Percentiles rank a stretch among this genome's conserved stretches.
Conservation (phyloP, 1,140 invertebrate species). For the Cydia fagiglandana region DNA sequence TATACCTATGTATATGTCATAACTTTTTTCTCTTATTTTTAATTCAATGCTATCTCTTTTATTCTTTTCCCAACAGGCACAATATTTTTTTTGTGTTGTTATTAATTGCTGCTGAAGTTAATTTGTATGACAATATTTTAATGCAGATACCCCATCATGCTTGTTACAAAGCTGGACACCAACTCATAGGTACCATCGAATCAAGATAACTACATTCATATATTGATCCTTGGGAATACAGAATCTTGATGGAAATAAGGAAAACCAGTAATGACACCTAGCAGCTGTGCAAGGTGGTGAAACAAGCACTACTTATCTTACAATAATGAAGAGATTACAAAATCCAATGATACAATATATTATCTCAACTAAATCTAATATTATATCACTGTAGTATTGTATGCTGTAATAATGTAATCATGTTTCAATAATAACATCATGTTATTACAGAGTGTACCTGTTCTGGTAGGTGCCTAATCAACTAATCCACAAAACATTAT, state of each 20-base stretch:
- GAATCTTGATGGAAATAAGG: slow-evolving; percentile 19
- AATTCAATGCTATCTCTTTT: background rate
- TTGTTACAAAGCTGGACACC: background rate
- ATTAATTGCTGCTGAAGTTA: background rate
- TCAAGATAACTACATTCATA: background rate
- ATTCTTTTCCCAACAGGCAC: background rate
- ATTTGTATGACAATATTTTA: background rate
- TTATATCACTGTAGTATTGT: background rate
- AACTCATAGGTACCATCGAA: background rate
- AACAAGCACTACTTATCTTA: background rate
- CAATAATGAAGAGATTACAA: background rate
- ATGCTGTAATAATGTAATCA: background rate
- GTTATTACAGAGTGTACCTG: background rate
- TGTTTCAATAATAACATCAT: background rate
- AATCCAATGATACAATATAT: background rate
- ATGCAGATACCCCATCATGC: background rate
- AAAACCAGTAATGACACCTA: background rate
- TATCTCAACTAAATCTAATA: background rate
- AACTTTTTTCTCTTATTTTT: background rate
- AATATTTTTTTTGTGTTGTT: background rate
- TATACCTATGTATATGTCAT: too few relatives aligned
- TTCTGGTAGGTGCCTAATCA: background rate
- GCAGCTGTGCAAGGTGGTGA: background rate
- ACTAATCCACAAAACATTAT: background rate
- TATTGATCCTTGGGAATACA: background rate